A percentile compares a stretch with the other conserved stretches of the same genome.
phyloP scores from a whole-genome alignment of 2,888 invertebrate species.

The Dicycla oo region DNA sequence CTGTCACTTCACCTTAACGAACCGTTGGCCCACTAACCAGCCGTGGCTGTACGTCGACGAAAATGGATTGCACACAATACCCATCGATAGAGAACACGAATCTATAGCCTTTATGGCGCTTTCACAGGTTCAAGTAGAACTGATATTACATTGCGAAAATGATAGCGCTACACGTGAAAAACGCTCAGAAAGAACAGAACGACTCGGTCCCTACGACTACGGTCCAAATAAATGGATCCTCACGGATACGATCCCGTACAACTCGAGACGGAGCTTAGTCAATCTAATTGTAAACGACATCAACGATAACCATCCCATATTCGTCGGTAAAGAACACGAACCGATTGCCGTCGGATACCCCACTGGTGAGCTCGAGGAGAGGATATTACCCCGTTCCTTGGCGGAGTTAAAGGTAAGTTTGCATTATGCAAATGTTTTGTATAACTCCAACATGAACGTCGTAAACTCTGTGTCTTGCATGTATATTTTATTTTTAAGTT shows the following conservation, averaged over 20 bases:
- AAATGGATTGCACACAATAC: conserved; percentile 77
- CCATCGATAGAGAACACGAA: conserved; percentile 85
- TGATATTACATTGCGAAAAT: conserved; percentile 77
- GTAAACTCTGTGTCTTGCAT: conserved; percentile 54
- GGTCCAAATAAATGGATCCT: conserved; percentile 83
- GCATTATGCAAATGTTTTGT: conserved; percentile 48
- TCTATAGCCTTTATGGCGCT: conserved; percentile 86
- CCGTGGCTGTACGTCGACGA: conserved; percentile 84
- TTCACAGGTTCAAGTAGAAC: conserved; percentile 87
- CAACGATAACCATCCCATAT: conserved; percentile 89
- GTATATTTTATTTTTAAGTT: conserved; percentile 56
- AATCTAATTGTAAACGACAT: conserved; percentile 88
- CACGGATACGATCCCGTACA: conserved; percentile 80
- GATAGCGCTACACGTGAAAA: conserved; percentile 71
- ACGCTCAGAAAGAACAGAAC: conserved; percentile 73
- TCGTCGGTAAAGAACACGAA: conserved; percentile 78
- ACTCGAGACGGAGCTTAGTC: conserved; percentile 82
- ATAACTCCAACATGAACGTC: conserved; percentile 46
- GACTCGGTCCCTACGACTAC: conserved; percentile 80
- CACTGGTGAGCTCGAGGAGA: conserved; percentile 76
- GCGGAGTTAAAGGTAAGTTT: conserved; percentile 83
- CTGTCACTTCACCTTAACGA: conserved; percentile 80
- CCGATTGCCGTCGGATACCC: conserved; percentile 88
- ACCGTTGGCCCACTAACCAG: conserved; percentile 82
- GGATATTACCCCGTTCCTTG: conserved; percentile 84